Evolutionary conservation across 1,140 invertebrate species (phyloP).

Genomic region (Ladona fulva): DNA sequence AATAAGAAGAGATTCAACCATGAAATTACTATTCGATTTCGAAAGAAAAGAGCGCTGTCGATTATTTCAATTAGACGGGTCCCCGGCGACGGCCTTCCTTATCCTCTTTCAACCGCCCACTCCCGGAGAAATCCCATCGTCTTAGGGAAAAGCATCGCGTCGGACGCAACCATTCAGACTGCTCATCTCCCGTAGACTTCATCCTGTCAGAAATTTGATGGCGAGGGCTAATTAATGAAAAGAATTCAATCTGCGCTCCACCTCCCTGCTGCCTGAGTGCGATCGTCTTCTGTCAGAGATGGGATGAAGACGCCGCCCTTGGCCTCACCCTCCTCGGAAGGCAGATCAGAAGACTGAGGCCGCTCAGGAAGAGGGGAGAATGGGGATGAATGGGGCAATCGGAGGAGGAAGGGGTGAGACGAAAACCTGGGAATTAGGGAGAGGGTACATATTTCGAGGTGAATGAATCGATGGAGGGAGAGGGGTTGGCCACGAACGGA

Average conservation of each 20-base stretch:
- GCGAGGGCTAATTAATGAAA: not conserved
- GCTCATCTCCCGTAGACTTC: not conserved
- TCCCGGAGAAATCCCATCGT: too few species aligned
- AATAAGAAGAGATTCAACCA: too few species aligned
- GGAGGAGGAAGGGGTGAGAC: not conserved
- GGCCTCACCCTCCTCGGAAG: not conserved
- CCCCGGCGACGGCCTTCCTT: too few species aligned
- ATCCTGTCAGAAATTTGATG: constrained; percentile 1
- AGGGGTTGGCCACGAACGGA: too few species aligned
- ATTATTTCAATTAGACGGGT: too few species aligned
- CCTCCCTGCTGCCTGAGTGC: not conserved
- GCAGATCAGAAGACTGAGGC: too few species aligned
- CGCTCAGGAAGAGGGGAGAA: too few species aligned
- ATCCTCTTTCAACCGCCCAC: too few species aligned
- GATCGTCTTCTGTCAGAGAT: not conserved
- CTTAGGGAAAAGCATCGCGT: too few species aligned
- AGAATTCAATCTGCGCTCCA: not conserved
- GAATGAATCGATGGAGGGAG: not conserved
- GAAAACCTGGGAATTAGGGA: not conserved
- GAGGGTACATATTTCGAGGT: not conserved
- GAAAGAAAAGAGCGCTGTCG: too few species aligned
- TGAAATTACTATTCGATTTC: too few species aligned
- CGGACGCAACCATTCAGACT: too few species aligned
- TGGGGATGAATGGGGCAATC: not conserved
- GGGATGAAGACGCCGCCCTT: not conserved